Conservation (phyloP, 2,888 invertebrate species). For the Nephrotoma flavescens region DNA sequence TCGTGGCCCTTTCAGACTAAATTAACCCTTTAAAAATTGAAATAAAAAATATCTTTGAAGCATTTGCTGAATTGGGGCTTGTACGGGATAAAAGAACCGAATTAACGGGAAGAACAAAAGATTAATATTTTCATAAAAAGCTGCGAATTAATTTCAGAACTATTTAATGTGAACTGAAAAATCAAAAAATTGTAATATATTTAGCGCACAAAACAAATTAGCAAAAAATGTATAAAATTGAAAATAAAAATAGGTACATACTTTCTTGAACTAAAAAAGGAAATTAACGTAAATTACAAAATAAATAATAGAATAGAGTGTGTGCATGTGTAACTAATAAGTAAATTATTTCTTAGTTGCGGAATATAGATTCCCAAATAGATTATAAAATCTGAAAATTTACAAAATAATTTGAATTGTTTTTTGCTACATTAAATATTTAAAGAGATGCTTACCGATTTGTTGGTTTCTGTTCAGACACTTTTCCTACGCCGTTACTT, state of each 20-base stretch:
- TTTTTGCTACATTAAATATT: not conserved
- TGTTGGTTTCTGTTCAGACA: slow-evolving; percentile 11
- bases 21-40: not conserved
- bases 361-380: not conserved
- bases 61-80: too few species aligned
- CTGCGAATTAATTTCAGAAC: not conserved
- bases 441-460: slow-evolving; percentile 8
- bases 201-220: not conserved
- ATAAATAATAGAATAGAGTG: not conserved
- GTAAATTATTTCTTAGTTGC: not conserved
- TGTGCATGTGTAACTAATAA: not conserved
- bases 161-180: not conserved
- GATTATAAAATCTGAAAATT: not conserved
- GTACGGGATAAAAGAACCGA: too few species aligned
- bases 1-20: not conserved
- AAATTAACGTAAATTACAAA: not conserved
- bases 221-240: not conserved
- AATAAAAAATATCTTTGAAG: too few species aligned
- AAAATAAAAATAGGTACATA: slow-evolving; percentile 1
- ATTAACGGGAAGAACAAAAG: too few species aligned
- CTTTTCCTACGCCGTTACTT: slow-evolving; percentile 19
- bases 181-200: not conserved
- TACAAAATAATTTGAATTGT: not conserved
- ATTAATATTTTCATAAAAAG: not conserved
- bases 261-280: not conserved